Percentiles rank a stretch among this genome's conserved stretches.
These are phyloP conservation scores for Miltochrista miniata DNA, from an alignment of 2,888 invertebrate genomes.

Conservation along the genomic window DNA sequence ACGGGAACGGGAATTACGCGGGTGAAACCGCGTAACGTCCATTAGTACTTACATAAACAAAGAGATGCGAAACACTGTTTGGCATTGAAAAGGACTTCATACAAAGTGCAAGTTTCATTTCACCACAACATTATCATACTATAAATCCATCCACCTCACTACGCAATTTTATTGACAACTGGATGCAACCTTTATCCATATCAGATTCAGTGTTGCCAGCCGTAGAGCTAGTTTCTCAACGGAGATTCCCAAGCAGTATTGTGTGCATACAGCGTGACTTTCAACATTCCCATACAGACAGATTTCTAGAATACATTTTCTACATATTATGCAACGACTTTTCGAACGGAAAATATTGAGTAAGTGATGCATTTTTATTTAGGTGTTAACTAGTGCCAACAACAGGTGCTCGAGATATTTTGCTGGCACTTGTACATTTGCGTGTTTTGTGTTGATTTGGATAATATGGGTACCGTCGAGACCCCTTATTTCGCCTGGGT, in stretches of 20 bases:
- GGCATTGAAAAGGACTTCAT: too few relatives aligned
- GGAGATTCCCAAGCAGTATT: constrained; percentile 9
- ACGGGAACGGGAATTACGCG: too few relatives aligned
- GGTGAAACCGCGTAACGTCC: too few relatives aligned
- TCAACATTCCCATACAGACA: constrained; percentile 5
- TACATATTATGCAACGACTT: constrained; percentile 6
- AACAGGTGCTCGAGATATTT: constrained; percentile 1
- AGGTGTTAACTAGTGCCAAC: constrained; percentile 1
- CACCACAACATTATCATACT: too few relatives aligned
- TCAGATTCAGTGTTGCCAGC: constrained; percentile 9
- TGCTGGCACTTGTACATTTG: neutral
- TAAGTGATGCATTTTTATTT: constrained; percentile 4
- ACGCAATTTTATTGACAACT: too few relatives aligned
- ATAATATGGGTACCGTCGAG: too few relatives aligned
- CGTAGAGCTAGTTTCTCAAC: constrained; percentile 23
- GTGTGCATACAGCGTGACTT: constrained; percentile 10
- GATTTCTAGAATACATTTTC: constrained; percentile 9
- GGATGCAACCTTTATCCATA: neutral
- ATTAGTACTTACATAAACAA: too few relatives aligned
- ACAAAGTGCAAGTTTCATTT: too few relatives aligned
- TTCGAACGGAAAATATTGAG: constrained; percentile 8
- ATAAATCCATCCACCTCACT: too few relatives aligned
- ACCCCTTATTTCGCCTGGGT: too few relatives aligned
- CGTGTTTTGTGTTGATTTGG: too few relatives aligned
- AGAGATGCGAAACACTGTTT: too few relatives aligned